phyloP scores from a whole-genome alignment of 2,113 vertebrate genomes.

The Oreochromis spilurus region DNA sequence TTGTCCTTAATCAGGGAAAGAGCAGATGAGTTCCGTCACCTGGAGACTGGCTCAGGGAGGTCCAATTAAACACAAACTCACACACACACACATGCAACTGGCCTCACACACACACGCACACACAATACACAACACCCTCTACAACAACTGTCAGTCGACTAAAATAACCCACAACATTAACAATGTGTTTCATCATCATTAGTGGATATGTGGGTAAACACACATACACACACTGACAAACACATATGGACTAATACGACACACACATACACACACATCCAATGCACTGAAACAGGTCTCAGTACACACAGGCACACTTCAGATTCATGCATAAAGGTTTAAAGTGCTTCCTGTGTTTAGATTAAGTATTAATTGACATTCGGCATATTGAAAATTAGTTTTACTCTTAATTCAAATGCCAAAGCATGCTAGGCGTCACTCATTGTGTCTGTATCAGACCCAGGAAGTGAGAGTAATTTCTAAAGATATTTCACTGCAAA shows the following conservation, averaged over 20 bases:
- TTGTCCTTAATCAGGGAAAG: constrained; percentile 69
- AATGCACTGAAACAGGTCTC: background rate
- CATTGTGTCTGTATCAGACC: background rate
- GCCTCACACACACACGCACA: background rate
- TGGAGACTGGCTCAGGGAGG: constrained; percentile 66
- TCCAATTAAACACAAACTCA: constrained; percentile 63
- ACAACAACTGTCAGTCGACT: constrained; percentile 38
- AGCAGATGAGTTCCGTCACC: constrained; percentile 70
- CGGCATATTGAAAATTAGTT: background rate
- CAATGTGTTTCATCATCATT: constrained; percentile 55
- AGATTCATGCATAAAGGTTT: background rate
- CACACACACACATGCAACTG: constrained; percentile 27
- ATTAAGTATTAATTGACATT: background rate
- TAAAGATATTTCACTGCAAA: constrained; percentile 28
- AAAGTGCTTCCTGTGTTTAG: background rate
- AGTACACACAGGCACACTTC: background rate
- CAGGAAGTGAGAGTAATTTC: constrained; percentile 28
- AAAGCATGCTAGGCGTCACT: background rate
- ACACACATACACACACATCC: background rate
- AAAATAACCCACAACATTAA: constrained; percentile 48
- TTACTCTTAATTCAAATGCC: background rate
- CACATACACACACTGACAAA: background rate
- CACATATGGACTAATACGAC: background rate
- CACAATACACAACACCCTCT: background rate
- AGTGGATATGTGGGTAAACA: background rate